Conservation (phyloP, 2,113 vertebrate species). For the Microcebus jonahi region DNA sequence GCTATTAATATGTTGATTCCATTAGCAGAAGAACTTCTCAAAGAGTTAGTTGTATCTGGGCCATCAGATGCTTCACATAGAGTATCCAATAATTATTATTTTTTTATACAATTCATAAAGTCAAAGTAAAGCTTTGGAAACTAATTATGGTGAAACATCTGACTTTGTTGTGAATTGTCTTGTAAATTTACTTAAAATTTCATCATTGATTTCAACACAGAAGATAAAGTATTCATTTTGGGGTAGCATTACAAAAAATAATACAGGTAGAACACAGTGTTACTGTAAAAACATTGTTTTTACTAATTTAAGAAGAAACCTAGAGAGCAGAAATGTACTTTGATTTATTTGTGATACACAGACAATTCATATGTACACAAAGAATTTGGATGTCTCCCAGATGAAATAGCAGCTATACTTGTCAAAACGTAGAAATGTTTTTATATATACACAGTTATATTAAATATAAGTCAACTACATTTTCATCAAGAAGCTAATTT, state of each 20-base stretch:
- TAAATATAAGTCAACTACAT: neutral
- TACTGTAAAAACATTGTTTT: neutral
- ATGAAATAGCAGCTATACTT: neutral
- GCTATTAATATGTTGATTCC: neutral
- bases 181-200: conserved; percentile 7
- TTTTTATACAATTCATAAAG: conserved; percentile 34
- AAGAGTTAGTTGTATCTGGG: conserved; percentile 2
- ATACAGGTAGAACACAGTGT: neutral
- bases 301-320: conserved; percentile 18
- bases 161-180: neutral
- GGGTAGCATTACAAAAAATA: neutral
- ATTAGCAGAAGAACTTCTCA: conserved; percentile 21
- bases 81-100: conserved; percentile 40
- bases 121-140: neutral
- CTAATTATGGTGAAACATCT: neutral
- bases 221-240: conserved; percentile 28
- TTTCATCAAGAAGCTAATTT: conserved; percentile 39
- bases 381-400: neutral
- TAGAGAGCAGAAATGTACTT: conserved; percentile 5
- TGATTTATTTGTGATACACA: neutral
- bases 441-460: neutral
- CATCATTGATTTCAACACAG: neutral
- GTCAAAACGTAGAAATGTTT: conserved; percentile 45
- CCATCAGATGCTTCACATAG: neutral
- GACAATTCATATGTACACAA: neutral